Conservation (phyloP, 2,888 invertebrate species). For the Cataglyphis cursor region DNA sequence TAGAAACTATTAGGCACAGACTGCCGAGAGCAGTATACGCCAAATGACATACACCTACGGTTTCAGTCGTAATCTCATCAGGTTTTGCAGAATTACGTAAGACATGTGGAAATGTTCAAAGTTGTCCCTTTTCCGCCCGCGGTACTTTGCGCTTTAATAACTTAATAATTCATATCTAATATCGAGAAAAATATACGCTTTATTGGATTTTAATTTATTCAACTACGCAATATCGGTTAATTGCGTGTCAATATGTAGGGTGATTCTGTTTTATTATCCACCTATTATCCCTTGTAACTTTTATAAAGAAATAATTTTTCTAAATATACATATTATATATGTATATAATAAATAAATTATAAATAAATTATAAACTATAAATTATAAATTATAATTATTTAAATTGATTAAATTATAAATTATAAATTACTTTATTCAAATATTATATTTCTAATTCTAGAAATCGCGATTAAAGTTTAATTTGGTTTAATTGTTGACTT, state of each 20-base stretch:
- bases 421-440: neutral
- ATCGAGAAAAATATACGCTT: neutral
- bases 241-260: neutral
- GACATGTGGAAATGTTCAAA: slow-evolving; percentile 11
- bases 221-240: neutral
- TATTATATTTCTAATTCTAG: neutral
- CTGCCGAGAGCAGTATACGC: slow-evolving; percentile 17
- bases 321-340: too few relatives aligned
- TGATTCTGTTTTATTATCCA: neutral
- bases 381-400: too few relatives aligned
- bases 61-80: slow-evolving; percentile 23
- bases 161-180: slow-evolving; percentile 25
- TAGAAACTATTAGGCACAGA: slow-evolving; percentile 56
- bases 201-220: slow-evolving; percentile 13
- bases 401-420: neutral
- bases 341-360: neutral
- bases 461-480: neutral
- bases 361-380: too few relatives aligned
- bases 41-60: slow-evolving; percentile 42
- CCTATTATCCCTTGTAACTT: neutral
- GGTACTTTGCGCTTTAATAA: slow-evolving; percentile 20
- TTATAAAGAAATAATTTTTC: neutral
- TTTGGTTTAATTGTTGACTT: neutral
- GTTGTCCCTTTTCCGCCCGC: neutral
- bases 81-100: slow-evolving; percentile 28